Percentiles rank a stretch among this genome's conserved stretches.
phyloP scores from a whole-genome alignment of 2,113 vertebrate genomes.

The Procavia capensis region DNA sequence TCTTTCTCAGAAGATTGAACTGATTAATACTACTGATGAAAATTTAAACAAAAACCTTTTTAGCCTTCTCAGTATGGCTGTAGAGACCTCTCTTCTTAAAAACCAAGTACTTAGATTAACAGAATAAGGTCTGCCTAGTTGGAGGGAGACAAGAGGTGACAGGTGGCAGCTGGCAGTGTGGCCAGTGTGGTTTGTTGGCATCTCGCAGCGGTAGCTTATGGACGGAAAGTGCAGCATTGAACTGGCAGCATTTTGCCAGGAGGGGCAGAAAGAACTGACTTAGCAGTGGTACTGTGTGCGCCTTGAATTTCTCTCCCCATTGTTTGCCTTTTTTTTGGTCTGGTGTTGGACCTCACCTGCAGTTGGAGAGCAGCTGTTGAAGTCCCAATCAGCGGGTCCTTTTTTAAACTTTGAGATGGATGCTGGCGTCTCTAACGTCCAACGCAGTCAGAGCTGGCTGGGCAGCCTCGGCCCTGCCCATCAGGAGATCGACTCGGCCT shows the following conservation, averaged over 20 bases:
- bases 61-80: no score
- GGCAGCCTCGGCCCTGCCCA: conserved; percentile 87
- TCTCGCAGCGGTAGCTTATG: neutral
- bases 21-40: neutral
- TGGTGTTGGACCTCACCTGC: conserved; percentile 78
- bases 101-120: conserved; percentile 31
- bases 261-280: neutral
- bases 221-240: neutral
- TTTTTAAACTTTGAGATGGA: conserved; percentile 94
- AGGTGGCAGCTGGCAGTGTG: neutral
- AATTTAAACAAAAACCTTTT: conserved; percentile 33
- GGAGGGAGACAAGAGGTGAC: neutral
- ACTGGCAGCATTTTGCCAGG: neutral
- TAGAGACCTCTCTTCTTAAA: conserved; percentile 29
- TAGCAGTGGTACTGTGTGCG: neutral
- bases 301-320: neutral
- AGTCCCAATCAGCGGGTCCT: conserved; percentile 94
- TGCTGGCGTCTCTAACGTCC: conserved; percentile 84
- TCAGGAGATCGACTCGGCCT: conserved; percentile 92
- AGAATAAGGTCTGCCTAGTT: neutral
- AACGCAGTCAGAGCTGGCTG: conserved; percentile 93
- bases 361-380: conserved; percentile 92
- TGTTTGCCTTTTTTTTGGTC: neutral
- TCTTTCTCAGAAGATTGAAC: conserved; percentile 32
- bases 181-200: neutral